Evolutionary conservation across 2,888 invertebrate genomes (phyloP).

Genomic region (Cantharis rustica): DNA sequence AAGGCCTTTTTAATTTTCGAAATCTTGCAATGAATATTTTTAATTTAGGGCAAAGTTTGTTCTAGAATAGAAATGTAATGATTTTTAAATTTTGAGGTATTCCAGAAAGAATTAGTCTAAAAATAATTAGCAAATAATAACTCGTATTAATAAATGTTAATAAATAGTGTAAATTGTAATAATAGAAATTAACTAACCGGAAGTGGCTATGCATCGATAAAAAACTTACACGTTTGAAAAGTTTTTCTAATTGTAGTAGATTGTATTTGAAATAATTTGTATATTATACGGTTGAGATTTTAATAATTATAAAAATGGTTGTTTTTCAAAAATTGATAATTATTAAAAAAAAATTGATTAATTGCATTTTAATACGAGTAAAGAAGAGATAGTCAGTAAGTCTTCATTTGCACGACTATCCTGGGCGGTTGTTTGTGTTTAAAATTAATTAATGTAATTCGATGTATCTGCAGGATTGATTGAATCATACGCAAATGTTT

Average conservation of each 20-base stretch:
- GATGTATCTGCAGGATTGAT: neutral
- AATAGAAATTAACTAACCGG: neutral
- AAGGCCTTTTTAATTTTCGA: too few relatives aligned
- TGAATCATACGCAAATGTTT: neutral
- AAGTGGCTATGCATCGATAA: neutral
- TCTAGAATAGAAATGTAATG: too few relatives aligned
- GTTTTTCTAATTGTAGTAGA: neutral
- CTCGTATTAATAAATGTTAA: neutral
- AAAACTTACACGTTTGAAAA: neutral
- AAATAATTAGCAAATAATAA: too few relatives aligned
- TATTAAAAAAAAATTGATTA: neutral
- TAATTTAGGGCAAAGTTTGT: too few relatives aligned
- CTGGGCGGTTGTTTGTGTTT: neutral
- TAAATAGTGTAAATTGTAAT: neutral
- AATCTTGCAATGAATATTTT: too few relatives aligned
- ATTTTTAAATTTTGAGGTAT: too few relatives aligned
- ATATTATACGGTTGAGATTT: neutral
- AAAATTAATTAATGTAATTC: neutral
- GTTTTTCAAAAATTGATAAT: neutral
- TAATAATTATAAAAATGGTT: neutral
- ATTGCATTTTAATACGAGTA: neutral
- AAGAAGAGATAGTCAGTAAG: neutral
- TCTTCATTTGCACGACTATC: neutral
- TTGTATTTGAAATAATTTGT: neutral
- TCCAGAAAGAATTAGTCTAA: too few relatives aligned